Evolutionary conservation across 1,140 invertebrate species (phyloP).

Genomic region (Papilio polytes): DNA sequence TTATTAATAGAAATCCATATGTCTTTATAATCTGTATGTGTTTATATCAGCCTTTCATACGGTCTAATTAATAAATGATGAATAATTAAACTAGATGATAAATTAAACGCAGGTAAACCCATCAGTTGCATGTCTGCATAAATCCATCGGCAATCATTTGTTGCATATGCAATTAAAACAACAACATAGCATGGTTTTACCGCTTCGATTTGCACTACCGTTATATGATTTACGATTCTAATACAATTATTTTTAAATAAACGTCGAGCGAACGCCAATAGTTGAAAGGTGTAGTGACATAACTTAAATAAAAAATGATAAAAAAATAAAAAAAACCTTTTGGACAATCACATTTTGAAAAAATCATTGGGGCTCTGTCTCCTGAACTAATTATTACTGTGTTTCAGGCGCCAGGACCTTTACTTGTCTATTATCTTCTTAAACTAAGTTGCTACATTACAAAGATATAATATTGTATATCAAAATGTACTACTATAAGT

Average conservation of each 20-base stretch:
- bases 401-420: no score
- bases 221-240: not conserved
- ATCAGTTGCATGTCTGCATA: conserved; percentile 30
- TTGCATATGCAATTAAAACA: conserved; percentile 27
- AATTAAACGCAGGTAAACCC: conserved; percentile 32
- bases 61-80: conserved; percentile 8
- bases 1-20: conserved; percentile 1
- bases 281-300: not conserved
- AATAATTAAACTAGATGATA: conserved; percentile 12
- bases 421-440: no score
- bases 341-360: no score
- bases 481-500: no score
- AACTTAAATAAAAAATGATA: not conserved
- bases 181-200: conserved; percentile 28
- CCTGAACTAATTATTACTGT: no score
- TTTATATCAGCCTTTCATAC: not conserved
- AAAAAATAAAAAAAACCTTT: no score
- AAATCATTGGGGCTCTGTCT: no score
- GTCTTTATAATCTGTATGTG: no score
- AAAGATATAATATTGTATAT: no score
- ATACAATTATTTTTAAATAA: not conserved
- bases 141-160: conserved; percentile 26
- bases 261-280: not conserved
- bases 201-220: not conserved
- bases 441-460: no score